phyloP scores from a whole-genome alignment of 2,797 vertebrate genomes.

The Crocidura indochinensis region DNA sequence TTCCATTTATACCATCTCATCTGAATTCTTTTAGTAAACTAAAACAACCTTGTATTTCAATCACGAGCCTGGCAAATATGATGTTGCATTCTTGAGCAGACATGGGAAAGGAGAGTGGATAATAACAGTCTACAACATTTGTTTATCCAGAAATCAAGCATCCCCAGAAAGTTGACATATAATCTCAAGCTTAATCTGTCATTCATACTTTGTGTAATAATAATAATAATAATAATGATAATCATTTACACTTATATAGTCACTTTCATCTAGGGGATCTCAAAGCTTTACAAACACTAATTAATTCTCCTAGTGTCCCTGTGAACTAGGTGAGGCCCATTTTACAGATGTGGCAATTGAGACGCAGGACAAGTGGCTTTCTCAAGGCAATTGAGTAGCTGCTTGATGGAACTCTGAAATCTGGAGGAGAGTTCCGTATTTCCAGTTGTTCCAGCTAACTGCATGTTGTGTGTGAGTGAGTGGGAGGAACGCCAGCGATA shows the following conservation, averaged over 20 bases:
- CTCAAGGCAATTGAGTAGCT: slow-evolving; percentile 62
- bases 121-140: slow-evolving; percentile 77
- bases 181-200: slow-evolving; percentile 79
- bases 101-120: slow-evolving; percentile 79
- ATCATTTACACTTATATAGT: slow-evolving; percentile 80
- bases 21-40: background rate
- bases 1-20: background rate
- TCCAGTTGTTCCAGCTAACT: background rate
- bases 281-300: slow-evolving; percentile 82
- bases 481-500: background rate
- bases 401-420: slow-evolving; percentile 22
- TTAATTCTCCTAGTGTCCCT: slow-evolving; percentile 80
- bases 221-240: slow-evolving; percentile 81
- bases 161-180: slow-evolving; percentile 72
- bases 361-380: slow-evolving; percentile 68
- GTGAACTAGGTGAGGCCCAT: slow-evolving; percentile 82
- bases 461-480: background rate
- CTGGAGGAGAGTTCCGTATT: background rate
- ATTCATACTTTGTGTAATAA: slow-evolving; percentile 79
- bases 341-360: slow-evolving; percentile 76
- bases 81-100: slow-evolving; percentile 65
- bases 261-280: slow-evolving; percentile 84
- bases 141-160: slow-evolving; percentile 83
- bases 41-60: background rate
- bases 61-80: background rate